Evolutionary conservation across 2,888 invertebrate genomes (phyloP).

Genomic region (Pollenia amentaria): DNA sequence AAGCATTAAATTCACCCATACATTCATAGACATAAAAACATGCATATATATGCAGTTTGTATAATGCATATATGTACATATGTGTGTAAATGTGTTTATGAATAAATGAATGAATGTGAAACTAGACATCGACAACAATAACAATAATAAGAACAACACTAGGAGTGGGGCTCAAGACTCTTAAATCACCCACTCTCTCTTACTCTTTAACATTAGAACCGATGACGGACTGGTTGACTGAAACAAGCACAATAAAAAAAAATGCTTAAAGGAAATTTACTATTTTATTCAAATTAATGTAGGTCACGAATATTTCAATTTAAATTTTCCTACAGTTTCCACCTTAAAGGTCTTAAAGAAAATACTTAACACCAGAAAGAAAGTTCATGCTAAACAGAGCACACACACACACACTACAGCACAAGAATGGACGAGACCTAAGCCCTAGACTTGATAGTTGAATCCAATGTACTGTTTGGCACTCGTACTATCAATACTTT

Average conservation of each 20-base stretch:
- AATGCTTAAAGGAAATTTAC: slow-evolving; percentile 48
- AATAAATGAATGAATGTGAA: slow-evolving; percentile 24
- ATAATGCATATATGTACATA: not conserved
- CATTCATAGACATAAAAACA: too few relatives aligned
- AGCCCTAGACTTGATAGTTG: slow-evolving; percentile 44
- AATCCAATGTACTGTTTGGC: slow-evolving; percentile 2
- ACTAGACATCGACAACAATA: slow-evolving; percentile 29
- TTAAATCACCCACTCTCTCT: slow-evolving; percentile 72
- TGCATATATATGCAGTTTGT: too few relatives aligned
- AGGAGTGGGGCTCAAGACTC: slow-evolving; percentile 61
- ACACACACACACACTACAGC: not conserved
- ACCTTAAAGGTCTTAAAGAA: slow-evolving; percentile 55
- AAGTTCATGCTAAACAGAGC: slow-evolving; percentile 7
- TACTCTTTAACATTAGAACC: slow-evolving; percentile 27
- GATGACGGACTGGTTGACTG: slow-evolving; percentile 23
- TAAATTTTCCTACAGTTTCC: slow-evolving; percentile 49
- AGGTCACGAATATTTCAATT: slow-evolving; percentile 65
- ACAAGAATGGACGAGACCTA: slow-evolving; percentile 40
- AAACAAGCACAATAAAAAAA: slow-evolving; percentile 26
- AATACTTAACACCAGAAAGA: slow-evolving; percentile 54
- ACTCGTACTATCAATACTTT: slow-evolving; percentile 40
- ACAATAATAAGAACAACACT: not conserved
- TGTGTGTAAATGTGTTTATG: slow-evolving; percentile 16
- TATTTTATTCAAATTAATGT: slow-evolving; percentile 72
- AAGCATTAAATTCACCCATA: not conserved